Evolutionary conservation across 2,113 vertebrate species (phyloP), one percentile per base, ranked within the genome.

Genomic region (Ciconia boyciana): DNA sequence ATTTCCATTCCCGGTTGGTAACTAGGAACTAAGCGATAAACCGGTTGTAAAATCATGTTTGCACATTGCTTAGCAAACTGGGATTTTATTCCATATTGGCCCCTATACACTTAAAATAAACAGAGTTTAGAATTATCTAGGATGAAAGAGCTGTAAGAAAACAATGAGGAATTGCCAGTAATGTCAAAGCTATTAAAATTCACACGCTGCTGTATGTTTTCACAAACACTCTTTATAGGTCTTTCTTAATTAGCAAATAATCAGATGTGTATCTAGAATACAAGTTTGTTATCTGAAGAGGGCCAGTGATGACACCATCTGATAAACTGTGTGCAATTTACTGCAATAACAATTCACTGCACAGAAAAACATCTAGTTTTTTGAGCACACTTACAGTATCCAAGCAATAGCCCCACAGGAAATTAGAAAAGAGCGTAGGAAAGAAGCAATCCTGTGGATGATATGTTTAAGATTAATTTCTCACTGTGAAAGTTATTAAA

Each of bases 221-320:
- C 78, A 95, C 88, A 93, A 78, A 87, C 65, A 81, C 11, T 46
- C 44, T 54, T 84, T 87, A 61, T 64, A 85, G n/a, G 46, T 65
- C 77, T 94, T 41, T 76, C 77, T 75, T 91, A 94, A 95, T 85
- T 70, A 65, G 87, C 66, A 96, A 92, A 87, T 93, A 94, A 94
- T 91, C 74, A 93, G 21, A 44, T 60, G 70, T 66, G 32, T 94
- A 93, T 83, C 36, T 94, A 96, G 46, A 94, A 89, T 10, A 94
- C 25, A 49, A 83, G 48, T 54, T 91, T 65, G 65, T 87, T 94
- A 92, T 82, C 70, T 58, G 31, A 91, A 88, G 52, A 94, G 39
- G 43, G 55, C 4, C 18, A 39, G n/a, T 26, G 75, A 90, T 95
- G 75, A 83, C 39, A 90, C 14, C 75, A 29, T n/a, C n/a, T 57